Evolutionary conservation across 2,888 invertebrate genomes (phyloP).

Genomic region (Junonia oenone): DNA sequence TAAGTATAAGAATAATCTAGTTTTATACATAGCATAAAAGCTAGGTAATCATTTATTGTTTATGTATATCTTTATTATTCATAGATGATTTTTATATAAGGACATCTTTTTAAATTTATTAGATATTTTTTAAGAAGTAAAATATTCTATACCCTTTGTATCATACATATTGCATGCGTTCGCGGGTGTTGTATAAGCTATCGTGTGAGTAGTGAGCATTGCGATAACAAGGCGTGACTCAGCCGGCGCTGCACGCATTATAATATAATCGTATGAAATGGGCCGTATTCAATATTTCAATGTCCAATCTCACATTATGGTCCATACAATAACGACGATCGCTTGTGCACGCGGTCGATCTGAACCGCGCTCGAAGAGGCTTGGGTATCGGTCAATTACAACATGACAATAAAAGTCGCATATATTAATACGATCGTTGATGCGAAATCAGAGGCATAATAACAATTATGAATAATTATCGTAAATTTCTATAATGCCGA

Average conservation of each 20-base stretch:
- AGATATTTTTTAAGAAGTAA: background rate
- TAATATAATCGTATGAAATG: background rate
- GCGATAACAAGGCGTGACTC: background rate
- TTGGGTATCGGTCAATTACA: conserved; percentile 24
- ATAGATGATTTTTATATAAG: conserved; percentile 1
- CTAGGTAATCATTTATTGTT: conserved; percentile 18
- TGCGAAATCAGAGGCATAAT: background rate
- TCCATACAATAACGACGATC: background rate
- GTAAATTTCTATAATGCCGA: background rate
- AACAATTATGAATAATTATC: background rate
- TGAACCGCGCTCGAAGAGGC: background rate
- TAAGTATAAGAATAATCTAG: conserved; percentile 37
- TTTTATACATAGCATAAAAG: conserved; percentile 16
- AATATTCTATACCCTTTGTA: background rate
- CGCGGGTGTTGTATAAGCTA: background rate
- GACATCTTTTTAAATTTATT: background rate
- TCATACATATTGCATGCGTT: background rate
- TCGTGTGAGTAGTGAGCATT: background rate
- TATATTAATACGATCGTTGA: conserved; percentile 7
- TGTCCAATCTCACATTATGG: background rate
- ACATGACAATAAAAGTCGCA: conserved; percentile 29
- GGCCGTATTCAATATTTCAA: no score
- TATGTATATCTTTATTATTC: conserved; percentile 5
- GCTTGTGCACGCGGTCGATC: background rate
- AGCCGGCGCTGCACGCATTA: background rate